Evolutionary conservation across 2,888 invertebrate species (phyloP), one percentile per base, ranked within the genome.

Genomic region (Chrysotoxum bicinctum): DNA sequence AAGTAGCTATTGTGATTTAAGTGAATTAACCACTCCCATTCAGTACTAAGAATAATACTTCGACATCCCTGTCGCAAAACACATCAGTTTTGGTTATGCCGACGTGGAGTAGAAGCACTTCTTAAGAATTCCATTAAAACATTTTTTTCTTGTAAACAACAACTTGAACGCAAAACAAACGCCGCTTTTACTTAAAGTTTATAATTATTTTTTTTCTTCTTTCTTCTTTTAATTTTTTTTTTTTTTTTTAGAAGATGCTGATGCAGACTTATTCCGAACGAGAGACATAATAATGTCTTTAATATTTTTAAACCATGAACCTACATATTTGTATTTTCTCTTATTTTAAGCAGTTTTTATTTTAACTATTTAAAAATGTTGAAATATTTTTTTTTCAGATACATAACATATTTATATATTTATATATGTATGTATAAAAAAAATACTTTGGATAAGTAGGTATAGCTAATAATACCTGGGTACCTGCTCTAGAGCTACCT

Each of bases 161-260:
- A 56, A 56, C 56, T 35, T 56, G 56, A 14, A 56, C 14, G 16
- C 60, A 56, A 60, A 43, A 72, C 68, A 77, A 77, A 72, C 52
- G 72, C 43, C 43, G 72, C 52, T 81, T 75, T 69, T 48, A 54
- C 75, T 60, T 16, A 76, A 72, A 72, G 66, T 73, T 60, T 73
- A 12, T 52, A n/a, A n/a, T 62, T 69, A 54, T 70, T 68, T 23
- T 32, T n/a, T 69, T 62, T 43, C 21, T 35, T 58, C 35, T 68
- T 40, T 35, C 37, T 14, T 8, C 2, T 23, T 23, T n/a, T 23
- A 0, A 16, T 4, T n/a, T 21, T 7, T 45, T 14, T 7, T 43
- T 43, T 45, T 62, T 16, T 32, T 16, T 6, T 30, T 30, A 3
- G 14, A 37, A n/a, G 37, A 37, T 43, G 8, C 1, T 26, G 45